These are phyloP conservation scores for Sitta carolinensis DNA, from an alignment of 2,797 vertebrate species.

Conservation along the genomic window DNA sequence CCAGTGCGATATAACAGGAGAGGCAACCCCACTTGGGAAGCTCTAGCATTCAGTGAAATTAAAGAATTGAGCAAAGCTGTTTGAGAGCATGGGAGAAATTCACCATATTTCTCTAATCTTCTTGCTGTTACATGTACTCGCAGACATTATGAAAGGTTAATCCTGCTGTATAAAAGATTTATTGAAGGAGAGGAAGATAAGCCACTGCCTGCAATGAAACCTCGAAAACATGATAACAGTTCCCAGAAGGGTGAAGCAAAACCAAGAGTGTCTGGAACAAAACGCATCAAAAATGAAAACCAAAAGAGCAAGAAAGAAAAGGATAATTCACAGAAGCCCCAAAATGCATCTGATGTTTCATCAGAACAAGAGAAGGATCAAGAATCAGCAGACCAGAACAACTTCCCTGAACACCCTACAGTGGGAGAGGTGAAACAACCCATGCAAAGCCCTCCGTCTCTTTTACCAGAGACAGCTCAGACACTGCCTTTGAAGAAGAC, in stretches of 20 bases:
- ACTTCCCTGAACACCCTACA: conserved; percentile 48
- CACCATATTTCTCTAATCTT: too few species aligned
- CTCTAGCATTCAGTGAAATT: too few species aligned
- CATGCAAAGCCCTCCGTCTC: conserved; percentile 49
- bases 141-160: conserved; percentile 79
- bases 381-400: conserved; percentile 72
- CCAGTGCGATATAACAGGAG: too few species aligned
- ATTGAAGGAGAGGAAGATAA: conserved; percentile 93
- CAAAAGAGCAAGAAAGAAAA: conserved; percentile 85
- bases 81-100: too few species aligned
- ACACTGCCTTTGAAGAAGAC: conserved; percentile 59
- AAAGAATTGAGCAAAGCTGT: too few species aligned
- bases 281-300: conserved; percentile 85
- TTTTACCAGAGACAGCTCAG: conserved; percentile 18
- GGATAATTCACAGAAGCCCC: conserved; percentile 77
- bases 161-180: conserved; percentile 94
- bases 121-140: too few species aligned
- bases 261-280: conserved; percentile 84
- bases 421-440: conserved; percentile 67
- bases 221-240: conserved; percentile 87
- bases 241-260: conserved; percentile 83
- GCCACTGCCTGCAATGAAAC: conserved; percentile 88
- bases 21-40: too few species aligned
- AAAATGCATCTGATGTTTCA: conserved; percentile 79
- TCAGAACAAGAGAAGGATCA: conserved; percentile 76